Evolutionary conservation across 2,797 vertebrate species (phyloP), one percentile per base, ranked within the genome.

Genomic region (Danio albolineatus): DNA sequence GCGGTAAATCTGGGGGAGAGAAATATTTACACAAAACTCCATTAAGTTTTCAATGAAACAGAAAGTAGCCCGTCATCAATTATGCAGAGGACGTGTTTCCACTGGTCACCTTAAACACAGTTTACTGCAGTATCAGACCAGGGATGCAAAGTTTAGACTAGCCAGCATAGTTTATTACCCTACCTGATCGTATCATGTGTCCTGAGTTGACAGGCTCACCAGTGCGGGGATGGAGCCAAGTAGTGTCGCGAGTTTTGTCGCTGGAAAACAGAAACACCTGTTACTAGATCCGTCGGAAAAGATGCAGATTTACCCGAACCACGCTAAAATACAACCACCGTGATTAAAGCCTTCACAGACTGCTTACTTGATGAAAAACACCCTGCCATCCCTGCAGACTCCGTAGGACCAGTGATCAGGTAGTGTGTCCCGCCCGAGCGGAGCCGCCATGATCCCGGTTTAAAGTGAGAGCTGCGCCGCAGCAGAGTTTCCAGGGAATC

Each of bases 171-270:
- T 43, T 46, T 41, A n/a, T 77, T 41, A 36, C 12, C 60, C 0
- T 94, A 98, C 97, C 97, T 96, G 97, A 98, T 65, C 97, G 96
- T 86, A 98, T 97, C 97, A 98, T 98, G 92, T 98, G 97, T 84
- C 97, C 97, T 0, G 97, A 98, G 95, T 98, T 98, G 92, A 99
- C 97, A 83, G 97, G 97, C 87, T 98, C 96, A 6, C 95, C 94
- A 6, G 96, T 96, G 89, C 96, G 96, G 17, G 97, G 97, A 90
- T 98, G 97, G 73, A 98, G 94, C 97, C 97, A 98, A 92, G 95
- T 95, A 60, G 97, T 99, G 89, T 82, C 86, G 77, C 89, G 93
- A 93, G 87, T 94, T 94, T 93, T 94, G 91, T 99, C 97, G 88
- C 97, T 99, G 93, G 85, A 91, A 92, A 85, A 88, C 82, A 83